Conservation (phyloP, 2,113 vertebrate genomes). For the Stegostoma tigrinum region DNA sequence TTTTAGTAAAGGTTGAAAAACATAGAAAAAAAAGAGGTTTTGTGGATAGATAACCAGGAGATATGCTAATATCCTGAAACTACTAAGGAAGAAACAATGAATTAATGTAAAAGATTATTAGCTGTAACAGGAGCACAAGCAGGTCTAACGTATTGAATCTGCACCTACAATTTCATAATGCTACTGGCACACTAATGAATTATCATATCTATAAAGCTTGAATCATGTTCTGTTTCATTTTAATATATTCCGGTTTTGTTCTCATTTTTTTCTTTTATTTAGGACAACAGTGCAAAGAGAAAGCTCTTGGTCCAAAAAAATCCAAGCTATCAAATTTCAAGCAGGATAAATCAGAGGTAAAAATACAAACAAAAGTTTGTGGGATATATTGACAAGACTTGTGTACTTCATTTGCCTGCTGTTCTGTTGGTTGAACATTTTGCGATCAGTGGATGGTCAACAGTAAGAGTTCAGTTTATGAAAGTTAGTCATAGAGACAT, state of each 20-base stretch:
- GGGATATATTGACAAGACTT: neutral
- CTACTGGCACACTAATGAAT: neutral
- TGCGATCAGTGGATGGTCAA: neutral
- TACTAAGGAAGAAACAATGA: neutral
- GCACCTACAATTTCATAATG: neutral
- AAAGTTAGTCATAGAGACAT: neutral
- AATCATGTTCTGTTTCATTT: neutral
- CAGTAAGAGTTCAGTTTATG: neutral
- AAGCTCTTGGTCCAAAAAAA: neutral
- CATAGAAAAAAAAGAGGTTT: neutral
- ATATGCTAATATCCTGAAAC: neutral
- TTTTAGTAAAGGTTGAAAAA: neutral
- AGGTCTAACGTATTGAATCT: neutral
- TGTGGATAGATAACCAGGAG: neutral
- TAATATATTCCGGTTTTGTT: neutral
- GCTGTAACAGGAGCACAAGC: neutral
- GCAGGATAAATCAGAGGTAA: neutral
- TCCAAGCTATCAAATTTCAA: slow-evolving; percentile 7
- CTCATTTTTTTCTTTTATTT: neutral
- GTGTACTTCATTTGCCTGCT: neutral
- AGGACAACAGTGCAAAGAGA: neutral
- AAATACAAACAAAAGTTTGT: neutral
- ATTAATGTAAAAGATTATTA: neutral
- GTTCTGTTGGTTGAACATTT: neutral
- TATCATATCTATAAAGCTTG: neutral